A percentile compares a stretch with the other conserved stretches of the same genome.
Conservation (phyloP, 37 sponge, comb jelly and placozoan genomes). For the Diacarnus erythraeanus region DNA sequence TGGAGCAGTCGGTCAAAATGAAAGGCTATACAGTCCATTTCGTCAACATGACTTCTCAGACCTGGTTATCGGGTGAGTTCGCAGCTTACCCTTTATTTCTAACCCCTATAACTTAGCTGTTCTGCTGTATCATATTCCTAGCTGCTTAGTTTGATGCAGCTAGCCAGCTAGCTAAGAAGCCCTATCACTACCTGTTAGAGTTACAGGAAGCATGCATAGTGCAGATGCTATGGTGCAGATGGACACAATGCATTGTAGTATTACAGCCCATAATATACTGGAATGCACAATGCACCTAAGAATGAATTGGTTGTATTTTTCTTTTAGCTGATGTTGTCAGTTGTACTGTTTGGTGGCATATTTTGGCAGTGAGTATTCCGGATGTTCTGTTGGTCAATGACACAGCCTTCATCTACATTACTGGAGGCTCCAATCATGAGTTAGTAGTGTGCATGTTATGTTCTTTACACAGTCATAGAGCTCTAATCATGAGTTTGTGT, state of each 20-base stretch:
- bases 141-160: no score
- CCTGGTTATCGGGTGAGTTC: slow-evolving; percentile 71
- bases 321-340: slow-evolving; percentile 40
- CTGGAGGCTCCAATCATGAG: slow-evolving; percentile 81
- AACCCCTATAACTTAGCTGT: neutral
- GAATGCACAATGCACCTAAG: no score
- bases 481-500: neutral
- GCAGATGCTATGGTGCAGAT: no score
- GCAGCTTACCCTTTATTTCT: neutral
- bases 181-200: no score
- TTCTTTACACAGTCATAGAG: no score
- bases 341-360: slow-evolving; percentile 89
- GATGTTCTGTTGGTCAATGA: slow-evolving; percentile 60
- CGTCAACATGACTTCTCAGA: slow-evolving; percentile 94
- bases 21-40: slow-evolving; percentile 75
- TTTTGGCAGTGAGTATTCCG: slow-evolving; percentile 76
- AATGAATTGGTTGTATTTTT: no score
- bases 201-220: no score
- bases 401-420: slow-evolving; percentile 80
- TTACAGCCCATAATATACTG: no score
- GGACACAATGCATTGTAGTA: no score
- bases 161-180: no score
- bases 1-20: slow-evolving; percentile 39
- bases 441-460: no score
- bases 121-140: no score